These are phyloP conservation scores for Pungitius pungitius DNA, from an alignment of 2,113 vertebrate genomes.

Conservation along the genomic window DNA sequence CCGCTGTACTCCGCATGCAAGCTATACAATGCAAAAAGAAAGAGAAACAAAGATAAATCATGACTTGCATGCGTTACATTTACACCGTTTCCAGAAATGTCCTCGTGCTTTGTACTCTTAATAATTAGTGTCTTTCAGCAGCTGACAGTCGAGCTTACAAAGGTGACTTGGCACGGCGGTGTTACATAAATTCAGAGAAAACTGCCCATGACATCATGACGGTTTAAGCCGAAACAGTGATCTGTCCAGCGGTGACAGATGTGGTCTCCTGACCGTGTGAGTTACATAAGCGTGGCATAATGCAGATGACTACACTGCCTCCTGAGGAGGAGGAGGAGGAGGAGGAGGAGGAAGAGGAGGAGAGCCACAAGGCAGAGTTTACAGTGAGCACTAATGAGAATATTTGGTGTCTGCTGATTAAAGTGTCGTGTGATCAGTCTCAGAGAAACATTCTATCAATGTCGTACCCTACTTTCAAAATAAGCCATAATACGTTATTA, in stretches of 20 bases:
- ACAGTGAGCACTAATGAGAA: conserved; percentile 1
- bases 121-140: background rate
- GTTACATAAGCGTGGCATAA: conserved; percentile 67
- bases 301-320: conserved; percentile 21
- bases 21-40: background rate
- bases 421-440: background rate
- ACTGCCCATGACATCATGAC: conserved; percentile 42
- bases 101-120: background rate
- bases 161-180: background rate
- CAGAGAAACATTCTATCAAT: background rate
- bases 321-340: background rate
- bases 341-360: too few species aligned
- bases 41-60: too few species aligned
- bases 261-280: conserved; percentile 68
- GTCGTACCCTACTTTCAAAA: background rate
- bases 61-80: background rate
- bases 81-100: background rate
- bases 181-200: conserved; percentile 66
- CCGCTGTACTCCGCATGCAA: background rate
- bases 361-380: background rate
- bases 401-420: background rate
- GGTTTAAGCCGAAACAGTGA: conserved; percentile 17
- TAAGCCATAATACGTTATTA: background rate
- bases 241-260: conserved; percentile 47
- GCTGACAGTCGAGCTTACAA: conserved; percentile 21